Conservation (phyloP, 2,888 invertebrate species). For the Druceiella hillmani region DNA sequence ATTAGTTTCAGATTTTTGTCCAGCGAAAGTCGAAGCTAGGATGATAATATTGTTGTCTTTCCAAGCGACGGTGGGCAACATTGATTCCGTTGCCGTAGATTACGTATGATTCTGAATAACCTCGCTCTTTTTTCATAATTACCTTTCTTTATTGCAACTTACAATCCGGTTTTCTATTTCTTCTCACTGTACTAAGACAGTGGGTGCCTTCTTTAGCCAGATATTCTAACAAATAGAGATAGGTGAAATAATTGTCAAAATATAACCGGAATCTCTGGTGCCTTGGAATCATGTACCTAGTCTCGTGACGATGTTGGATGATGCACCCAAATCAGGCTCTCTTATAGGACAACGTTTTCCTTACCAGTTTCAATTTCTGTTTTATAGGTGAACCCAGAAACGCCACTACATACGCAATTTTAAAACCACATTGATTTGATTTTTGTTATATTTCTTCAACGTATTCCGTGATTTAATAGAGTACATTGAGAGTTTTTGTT, state of each 20-base stretch:
- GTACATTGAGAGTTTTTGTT: slow-evolving; percentile 10
- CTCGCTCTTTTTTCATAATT: slow-evolving; percentile 23
- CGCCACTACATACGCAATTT: slow-evolving; percentile 20
- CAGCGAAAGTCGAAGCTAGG: slow-evolving; percentile 24
- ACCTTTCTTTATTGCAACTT: slow-evolving; percentile 24
- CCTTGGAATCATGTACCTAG: slow-evolving; percentile 16
- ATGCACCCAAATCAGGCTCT: slow-evolving; percentile 17
- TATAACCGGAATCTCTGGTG: slow-evolving; percentile 25
- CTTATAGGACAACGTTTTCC: slow-evolving; percentile 9
- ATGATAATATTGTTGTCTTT: slow-evolving; percentile 28
- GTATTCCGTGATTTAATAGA: slow-evolving; percentile 12
- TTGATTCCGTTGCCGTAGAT: too few species aligned
- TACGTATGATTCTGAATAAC: slow-evolving; percentile 21
- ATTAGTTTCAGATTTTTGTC: slow-evolving; percentile 19
- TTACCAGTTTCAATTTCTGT: slow-evolving; percentile 20
- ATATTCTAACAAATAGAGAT: slow-evolving; percentile 1
- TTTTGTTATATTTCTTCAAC: slow-evolving; percentile 25
- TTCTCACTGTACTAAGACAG: slow-evolving; percentile 24
- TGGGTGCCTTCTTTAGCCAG: too few species aligned
- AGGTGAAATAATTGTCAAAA: slow-evolving; percentile 30
- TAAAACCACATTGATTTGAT: slow-evolving; percentile 24
- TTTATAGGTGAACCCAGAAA: slow-evolving; percentile 19
- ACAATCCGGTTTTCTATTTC: slow-evolving; percentile 28
- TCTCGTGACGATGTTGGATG: slow-evolving; percentile 21
- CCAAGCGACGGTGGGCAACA: slow-evolving; percentile 25